Conservation (phyloP, 2,888 invertebrate genomes). For the Biston betularia region DNA sequence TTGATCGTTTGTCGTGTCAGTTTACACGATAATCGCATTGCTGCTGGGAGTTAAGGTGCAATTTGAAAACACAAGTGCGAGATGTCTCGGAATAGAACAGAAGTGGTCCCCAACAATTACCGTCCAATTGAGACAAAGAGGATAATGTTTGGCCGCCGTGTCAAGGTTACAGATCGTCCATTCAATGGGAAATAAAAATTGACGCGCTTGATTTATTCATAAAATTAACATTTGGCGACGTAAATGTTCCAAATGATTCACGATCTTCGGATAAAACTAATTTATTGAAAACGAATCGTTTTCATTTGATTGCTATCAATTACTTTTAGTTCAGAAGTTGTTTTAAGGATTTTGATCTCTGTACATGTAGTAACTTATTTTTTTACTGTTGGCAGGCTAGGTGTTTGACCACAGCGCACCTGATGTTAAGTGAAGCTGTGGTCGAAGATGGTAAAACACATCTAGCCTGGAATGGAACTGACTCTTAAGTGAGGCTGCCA, state of each 20-base stretch:
- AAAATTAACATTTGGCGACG: conserved; percentile 35
- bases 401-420: too few species aligned
- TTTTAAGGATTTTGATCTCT: neutral
- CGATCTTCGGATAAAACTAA: neutral
- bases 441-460: too few species aligned
- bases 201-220: conserved; percentile 70
- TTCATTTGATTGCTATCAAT: conserved; percentile 1
- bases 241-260: conserved; percentile 26
- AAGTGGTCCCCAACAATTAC: conserved; percentile 81
- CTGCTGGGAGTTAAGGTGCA: conserved; percentile 68
- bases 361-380: neutral
- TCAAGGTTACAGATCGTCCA: conserved; percentile 73
- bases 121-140: conserved; percentile 83
- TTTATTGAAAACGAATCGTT: conserved; percentile 13
- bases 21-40: conserved; percentile 44
- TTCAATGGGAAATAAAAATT: conserved; percentile 79
- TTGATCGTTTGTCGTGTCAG: conserved; percentile 42
- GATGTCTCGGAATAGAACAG: conserved; percentile 82
- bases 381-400: too few species aligned
- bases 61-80: conserved; percentile 79
- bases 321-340: neutral
- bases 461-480: too few species aligned
- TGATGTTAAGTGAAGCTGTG: too few species aligned
- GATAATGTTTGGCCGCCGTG: conserved; percentile 78
- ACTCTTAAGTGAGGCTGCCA: too few species aligned